Evolutionary conservation across 53 echinoderm and acorn worm species (phyloP).

Genomic region (Echinarachnius parma): DNA sequence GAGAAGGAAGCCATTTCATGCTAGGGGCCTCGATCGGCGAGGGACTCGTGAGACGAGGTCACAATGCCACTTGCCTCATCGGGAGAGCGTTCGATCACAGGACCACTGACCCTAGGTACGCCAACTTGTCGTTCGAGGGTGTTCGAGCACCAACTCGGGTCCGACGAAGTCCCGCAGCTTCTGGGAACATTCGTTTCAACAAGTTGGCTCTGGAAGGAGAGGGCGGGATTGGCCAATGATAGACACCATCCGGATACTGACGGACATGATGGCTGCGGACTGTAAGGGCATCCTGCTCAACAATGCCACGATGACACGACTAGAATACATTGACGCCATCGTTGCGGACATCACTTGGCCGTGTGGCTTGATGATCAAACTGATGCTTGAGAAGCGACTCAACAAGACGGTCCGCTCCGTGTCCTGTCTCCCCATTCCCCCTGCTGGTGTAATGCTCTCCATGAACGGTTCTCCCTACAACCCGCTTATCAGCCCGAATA

Average conservation of each 20-base stretch:
- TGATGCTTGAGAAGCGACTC: constrained; percentile 3
- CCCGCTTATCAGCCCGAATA: constrained; percentile 24
- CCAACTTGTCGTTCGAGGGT: constrained; percentile 18
- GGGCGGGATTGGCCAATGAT: background rate
- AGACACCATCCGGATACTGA: background rate
- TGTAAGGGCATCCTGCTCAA: background rate
- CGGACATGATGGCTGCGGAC: background rate
- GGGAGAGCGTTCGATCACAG: constrained; percentile 23
- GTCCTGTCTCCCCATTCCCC: background rate
- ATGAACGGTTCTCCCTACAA: constrained; percentile 15
- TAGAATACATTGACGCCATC: constrained; percentile 13
- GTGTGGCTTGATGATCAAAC: constrained; percentile 5
- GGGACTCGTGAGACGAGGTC: constrained; percentile 5
- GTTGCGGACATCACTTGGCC: constrained; percentile 32
- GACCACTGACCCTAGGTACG: constrained; percentile 7
- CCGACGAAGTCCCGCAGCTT: constrained; percentile 4
- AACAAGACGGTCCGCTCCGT: constrained; percentile 1
- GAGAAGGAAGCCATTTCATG: constrained; percentile 34
- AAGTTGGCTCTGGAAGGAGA: background rate
- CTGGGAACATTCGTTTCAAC: constrained; percentile 3
- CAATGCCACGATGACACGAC: background rate
- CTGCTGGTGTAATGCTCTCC: background rate
- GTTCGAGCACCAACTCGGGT: background rate
- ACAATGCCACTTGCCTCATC: constrained; percentile 19
- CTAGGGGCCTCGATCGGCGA: constrained; percentile 16